These are phyloP conservation scores for Molorchus minor DNA, from an alignment of 2,888 invertebrate species.

Conservation along the genomic window DNA sequence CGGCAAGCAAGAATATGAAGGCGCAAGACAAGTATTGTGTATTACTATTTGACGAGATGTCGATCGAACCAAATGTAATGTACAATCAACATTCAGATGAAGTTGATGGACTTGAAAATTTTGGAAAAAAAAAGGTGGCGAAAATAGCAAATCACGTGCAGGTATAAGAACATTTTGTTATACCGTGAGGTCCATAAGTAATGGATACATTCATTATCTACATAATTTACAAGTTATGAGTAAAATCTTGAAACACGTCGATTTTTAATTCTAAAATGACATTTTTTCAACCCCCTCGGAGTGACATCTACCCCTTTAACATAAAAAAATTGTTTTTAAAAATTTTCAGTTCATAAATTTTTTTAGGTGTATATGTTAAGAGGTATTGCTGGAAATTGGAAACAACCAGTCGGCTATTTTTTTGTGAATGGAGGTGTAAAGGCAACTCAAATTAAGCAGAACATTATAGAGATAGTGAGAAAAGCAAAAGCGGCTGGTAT, in stretches of 20 bases:
- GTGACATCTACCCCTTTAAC: too few species aligned
- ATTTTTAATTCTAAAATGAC: too few species aligned
- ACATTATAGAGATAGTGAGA: not conserved
- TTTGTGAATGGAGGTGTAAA: conserved; percentile 1
- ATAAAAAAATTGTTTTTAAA: too few species aligned
- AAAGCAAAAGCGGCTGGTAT: conserved; percentile 13
- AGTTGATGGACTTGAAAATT: conserved; percentile 4
- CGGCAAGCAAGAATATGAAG: not conserved
- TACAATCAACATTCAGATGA: not conserved
- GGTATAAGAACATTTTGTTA: too few species aligned
- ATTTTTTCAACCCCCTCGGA: too few species aligned
- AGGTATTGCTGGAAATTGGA: conserved; percentile 9
- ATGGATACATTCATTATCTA: too few species aligned
- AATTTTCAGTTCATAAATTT: too few species aligned
- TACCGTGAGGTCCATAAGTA: too few species aligned
- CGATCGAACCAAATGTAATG: not conserved
- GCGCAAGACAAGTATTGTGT: not conserved
- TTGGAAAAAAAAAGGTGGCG: not conserved
- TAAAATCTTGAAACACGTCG: too few species aligned
- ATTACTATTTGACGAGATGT: not conserved
- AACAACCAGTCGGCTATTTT: conserved; percentile 7
- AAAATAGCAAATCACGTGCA: not conserved
- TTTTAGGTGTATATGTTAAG: conserved; percentile 4
- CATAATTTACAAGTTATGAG: too few species aligned
- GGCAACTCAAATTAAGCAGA: not conserved